These are phyloP conservation scores for Yponomeuta sedellus DNA, from an alignment of 2,888 invertebrate genomes.

Conservation along the genomic window DNA sequence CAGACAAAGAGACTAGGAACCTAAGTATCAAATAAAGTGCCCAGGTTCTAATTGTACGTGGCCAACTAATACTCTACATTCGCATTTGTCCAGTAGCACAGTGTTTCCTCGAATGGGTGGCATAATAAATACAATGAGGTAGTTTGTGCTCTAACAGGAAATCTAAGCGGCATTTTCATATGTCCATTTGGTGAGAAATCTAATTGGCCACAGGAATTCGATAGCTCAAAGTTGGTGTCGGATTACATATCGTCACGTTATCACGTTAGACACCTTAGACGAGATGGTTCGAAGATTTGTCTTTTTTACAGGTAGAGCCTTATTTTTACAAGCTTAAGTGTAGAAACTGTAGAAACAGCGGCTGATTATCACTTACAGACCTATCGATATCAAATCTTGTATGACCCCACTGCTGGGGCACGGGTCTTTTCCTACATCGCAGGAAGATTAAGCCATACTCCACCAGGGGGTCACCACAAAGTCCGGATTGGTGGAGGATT, in stretches of 20 bases:
- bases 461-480: too few species aligned
- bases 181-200: neutral
- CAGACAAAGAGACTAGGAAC: neutral
- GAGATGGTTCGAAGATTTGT: neutral
- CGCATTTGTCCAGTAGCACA: neutral
- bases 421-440: too few species aligned
- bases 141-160: neutral
- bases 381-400: too few species aligned
- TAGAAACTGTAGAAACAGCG: too few species aligned
- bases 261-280: neutral
- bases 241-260: neutral
- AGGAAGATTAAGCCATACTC: too few species aligned
- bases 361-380: too few species aligned
- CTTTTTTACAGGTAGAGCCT: neutral
- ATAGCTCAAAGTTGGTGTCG: neutral
- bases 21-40: too few species aligned
- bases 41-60: neutral
- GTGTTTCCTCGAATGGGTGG: neutral
- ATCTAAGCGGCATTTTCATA: neutral
- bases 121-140: neutral
- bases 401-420: too few species aligned
- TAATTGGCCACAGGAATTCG: neutral
- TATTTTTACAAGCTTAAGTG: too few species aligned
- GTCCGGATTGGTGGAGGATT: too few species aligned
- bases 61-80: conserved; percentile 4